phyloP scores from a whole-genome alignment of 1,140 invertebrate genomes.

The Sycobia sp. region DNA sequence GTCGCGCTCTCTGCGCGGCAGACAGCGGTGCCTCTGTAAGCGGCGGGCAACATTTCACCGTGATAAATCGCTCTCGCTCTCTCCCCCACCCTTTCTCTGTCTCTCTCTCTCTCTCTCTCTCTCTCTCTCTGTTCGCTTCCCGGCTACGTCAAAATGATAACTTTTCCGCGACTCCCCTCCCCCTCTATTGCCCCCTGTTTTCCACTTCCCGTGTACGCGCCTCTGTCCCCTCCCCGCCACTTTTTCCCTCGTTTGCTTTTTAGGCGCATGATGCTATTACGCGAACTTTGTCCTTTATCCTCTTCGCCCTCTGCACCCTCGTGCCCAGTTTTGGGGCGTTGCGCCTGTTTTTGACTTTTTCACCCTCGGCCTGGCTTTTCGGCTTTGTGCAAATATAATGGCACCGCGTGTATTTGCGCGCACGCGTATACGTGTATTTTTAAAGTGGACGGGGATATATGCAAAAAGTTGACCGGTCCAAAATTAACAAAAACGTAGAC shows the following conservation, averaged over 20 bases:
- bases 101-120: no score
- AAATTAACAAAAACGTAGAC: no score
- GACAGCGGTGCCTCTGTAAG: not conserved
- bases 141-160: conserved; percentile 33
- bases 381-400: not conserved
- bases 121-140: conserved; percentile 22
- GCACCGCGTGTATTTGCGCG: no score
- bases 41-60: conserved; percentile 30
- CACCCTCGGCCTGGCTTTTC: conserved; percentile 1
- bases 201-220: not conserved
- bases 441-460: no score
- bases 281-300: not conserved
- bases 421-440: not conserved
- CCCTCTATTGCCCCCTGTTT: conserved; percentile 15
- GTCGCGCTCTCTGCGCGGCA: no score
- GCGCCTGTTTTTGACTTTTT: conserved; percentile 22
- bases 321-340: not conserved
- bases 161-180: conserved; percentile 26
- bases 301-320: not conserved
- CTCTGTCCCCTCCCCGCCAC: not conserved
- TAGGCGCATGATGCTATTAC: no score
- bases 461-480: no score
- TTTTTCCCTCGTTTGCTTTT: no score
- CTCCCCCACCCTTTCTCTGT: no score
- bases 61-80: conserved; percentile 34